Evolutionary conservation across 1,140 invertebrate species (phyloP), one percentile per base, ranked within the genome.

Genomic region (Sminthurides bifidus): DNA sequence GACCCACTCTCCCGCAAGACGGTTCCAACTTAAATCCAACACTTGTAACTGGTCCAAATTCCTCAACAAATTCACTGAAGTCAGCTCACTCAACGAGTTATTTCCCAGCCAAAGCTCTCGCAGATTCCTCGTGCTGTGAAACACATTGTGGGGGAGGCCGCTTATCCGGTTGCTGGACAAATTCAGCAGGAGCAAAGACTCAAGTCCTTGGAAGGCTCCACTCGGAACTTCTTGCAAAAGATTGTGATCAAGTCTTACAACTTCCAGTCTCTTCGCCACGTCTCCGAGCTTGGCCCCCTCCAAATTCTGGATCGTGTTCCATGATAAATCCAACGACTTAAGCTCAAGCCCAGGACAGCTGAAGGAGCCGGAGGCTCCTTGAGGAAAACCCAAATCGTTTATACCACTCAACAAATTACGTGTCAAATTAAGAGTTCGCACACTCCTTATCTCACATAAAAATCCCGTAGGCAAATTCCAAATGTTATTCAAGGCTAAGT

Each of bases 401-500:
- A 86, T 75, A 67, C 87, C 82, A 70, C 83, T 82, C 59, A 89
- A 74, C 68, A 82, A 81, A 72, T 91, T 91, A 66, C 76, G 73
- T 23, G 83, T 84, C 33, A 87, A 67, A 68, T 87, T 87, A n/a
- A 87, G 72, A 49, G 71, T 75, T 52, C 76, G 74, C 37, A 89
- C 74, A 66, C 76, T 79, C 57, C 77, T 77, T 41, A 88, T 72
- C 2, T 80, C 78, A 69, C 85, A 90, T 65, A 91, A 80, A 4
- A 85, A 72, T 35, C 82, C 79, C 10, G 74, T 70, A 37, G 86
- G 84, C 37, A 86, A 72, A 21, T 76, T 82, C 80, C 82, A 84
- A 40, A 90, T 81, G 66, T 87, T 85, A 71, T 89, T 89, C 64
- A 83, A 80, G 52, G 78, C 79, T 10, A 91, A 71, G 72, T 89